Evolutionary conservation across 2,113 vertebrate genomes (phyloP).

Genomic region (Pica pica): DNA sequence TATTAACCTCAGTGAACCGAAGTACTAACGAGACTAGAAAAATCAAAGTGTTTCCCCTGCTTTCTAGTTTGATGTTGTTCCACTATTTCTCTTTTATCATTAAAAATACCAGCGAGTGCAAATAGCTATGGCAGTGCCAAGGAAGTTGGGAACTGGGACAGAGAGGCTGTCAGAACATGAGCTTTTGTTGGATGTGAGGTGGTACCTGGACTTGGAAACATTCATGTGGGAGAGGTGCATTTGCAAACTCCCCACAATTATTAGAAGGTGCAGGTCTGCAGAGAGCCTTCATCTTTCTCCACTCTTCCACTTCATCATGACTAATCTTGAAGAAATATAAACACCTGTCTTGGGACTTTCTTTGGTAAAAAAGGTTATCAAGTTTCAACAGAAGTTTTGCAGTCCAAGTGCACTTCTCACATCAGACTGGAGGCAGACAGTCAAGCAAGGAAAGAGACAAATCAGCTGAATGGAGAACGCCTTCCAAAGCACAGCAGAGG

Average conservation of each 20-base stretch:
- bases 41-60: not conserved
- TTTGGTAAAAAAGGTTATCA: not conserved
- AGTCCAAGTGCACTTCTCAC: not conserved
- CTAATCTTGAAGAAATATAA: not conserved
- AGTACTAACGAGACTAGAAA: not conserved
- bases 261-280: not conserved
- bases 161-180: not conserved
- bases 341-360: not conserved
- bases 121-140: not conserved
- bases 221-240: rapidly evolving
- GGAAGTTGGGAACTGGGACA: rapidly evolving
- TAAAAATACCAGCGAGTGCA: not conserved
- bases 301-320: not conserved
- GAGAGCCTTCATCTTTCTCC: not conserved
- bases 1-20: not conserved
- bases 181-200: not conserved
- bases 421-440: not conserved
- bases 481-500: not conserved
- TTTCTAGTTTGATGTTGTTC: not conserved
- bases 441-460: not conserved
- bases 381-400: not conserved
- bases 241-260: not conserved
- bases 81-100: not conserved
- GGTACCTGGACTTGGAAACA: not conserved
- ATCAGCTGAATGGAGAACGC: not conserved